phyloP scores from a whole-genome alignment of 2,113 vertebrate genomes.

The Tragelaphus scriptus region DNA sequence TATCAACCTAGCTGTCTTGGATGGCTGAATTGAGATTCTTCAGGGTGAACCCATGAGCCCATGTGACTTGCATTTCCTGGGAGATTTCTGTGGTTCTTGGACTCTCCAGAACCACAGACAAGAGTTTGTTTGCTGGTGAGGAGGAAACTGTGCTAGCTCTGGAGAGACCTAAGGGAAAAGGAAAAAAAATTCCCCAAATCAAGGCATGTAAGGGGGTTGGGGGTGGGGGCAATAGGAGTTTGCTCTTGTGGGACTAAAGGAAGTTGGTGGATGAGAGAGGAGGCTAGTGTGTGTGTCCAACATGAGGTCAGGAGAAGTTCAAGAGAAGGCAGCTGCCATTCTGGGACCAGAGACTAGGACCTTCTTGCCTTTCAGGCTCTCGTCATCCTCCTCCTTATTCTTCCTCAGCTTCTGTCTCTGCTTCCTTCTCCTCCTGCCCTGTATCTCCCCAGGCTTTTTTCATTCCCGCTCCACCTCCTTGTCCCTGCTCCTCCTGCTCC shows the following conservation, averaged over 20 bases:
- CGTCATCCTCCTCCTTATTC: neutral
- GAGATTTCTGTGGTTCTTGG: neutral
- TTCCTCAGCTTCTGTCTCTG: neutral
- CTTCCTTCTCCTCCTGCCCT: neutral
- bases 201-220: accelerated
- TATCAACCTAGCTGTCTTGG: neutral
- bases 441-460: neutral
- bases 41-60: too few relatives aligned
- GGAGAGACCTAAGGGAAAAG: neutral
- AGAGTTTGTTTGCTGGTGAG: neutral
- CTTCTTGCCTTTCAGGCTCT: neutral
- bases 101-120: neutral
- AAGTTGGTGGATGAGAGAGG: neutral
- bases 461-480: neutral
- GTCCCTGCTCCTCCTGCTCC: neutral
- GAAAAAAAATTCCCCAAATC: neutral
- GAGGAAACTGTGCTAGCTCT: neutral
- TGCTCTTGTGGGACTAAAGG: neutral
- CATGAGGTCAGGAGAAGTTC: neutral
- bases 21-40: neutral
- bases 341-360: too few relatives aligned
- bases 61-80: neutral
- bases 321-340: too few relatives aligned
- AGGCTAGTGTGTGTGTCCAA: neutral
- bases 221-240: too few relatives aligned